These are phyloP conservation scores for Philonicus albiceps DNA, from an alignment of 2,888 invertebrate genomes.

Conservation along the genomic window DNA sequence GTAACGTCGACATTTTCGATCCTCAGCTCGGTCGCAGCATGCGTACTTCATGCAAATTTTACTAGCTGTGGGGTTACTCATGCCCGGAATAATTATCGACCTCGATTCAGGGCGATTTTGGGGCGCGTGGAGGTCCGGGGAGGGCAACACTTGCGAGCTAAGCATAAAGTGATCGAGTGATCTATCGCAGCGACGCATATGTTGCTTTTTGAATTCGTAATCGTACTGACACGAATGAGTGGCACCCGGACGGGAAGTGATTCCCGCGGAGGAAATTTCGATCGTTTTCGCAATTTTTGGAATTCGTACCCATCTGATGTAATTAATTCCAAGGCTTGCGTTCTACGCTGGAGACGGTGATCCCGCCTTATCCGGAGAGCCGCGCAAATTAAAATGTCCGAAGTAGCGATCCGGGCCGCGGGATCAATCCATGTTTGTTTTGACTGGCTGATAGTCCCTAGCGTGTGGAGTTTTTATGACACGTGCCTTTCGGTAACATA, in stretches of 20 bases:
- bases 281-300: slow-evolving; percentile 4
- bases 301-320: slow-evolving; percentile 27
- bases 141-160: background rate
- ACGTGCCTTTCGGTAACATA: background rate
- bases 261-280: background rate
- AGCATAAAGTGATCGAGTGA: slow-evolving; percentile 18
- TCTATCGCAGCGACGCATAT: slow-evolving; percentile 7
- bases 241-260: slow-evolving; percentile 14
- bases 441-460: slow-evolving; percentile 16
- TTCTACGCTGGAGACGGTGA: background rate
- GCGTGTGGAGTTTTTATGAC: slow-evolving; percentile 29
- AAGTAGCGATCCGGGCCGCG: background rate
- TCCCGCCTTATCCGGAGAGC: slow-evolving; percentile 4
- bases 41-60: slow-evolving; percentile 26
- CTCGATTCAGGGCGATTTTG: background rate
- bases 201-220: background rate
- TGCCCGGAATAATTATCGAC: slow-evolving; percentile 29
- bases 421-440: slow-evolving; percentile 3
- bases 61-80: slow-evolving; percentile 7
- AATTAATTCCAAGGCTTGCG: slow-evolving; percentile 32
- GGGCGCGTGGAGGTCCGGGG: background rate
- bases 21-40: background rate
- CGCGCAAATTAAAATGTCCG: background rate
- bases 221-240: background rate
- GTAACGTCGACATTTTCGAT: background rate